These are phyloP conservation scores for Galaxea fascicularis DNA, from an alignment of 92 coral and sea anemone genomes.

Conservation along the genomic window DNA sequence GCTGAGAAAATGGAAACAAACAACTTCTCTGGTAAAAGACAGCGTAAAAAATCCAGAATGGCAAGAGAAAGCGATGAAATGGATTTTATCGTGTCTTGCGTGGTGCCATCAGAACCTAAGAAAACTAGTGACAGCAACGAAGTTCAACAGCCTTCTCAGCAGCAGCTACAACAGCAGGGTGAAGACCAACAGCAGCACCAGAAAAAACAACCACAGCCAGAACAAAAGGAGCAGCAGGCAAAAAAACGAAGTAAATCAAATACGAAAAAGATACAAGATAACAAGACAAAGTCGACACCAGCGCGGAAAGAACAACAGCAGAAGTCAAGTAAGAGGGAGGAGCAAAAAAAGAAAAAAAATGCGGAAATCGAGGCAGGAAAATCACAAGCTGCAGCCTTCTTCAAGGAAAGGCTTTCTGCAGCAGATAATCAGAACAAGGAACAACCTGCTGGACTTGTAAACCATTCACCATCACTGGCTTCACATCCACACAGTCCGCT, in stretches of 20 bases:
- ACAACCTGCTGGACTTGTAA: too few species aligned
- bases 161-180: background rate
- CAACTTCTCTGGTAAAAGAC: conserved; percentile 28
- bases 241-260: background rate
- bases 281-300: background rate
- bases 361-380: conserved; percentile 56
- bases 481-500: background rate
- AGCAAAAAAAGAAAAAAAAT: conserved; percentile 9
- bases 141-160: background rate
- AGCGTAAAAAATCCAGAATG: conserved; percentile 39
- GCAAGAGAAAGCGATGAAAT: conserved; percentile 55
- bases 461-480: background rate
- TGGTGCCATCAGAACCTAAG: background rate
- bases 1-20: conserved; percentile 46
- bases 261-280: background rate
- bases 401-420: background rate
- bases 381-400: conserved; percentile 27
- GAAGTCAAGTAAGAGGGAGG: conserved; percentile 13
- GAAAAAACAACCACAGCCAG: background rate
- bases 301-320: background rate
- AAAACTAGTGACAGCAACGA: conserved; percentile 8
- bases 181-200: background rate
- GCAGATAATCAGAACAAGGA: background rate
- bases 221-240: background rate
- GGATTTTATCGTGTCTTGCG: conserved; percentile 27